Base-by-base conservation (phyloP, 2,888 invertebrate genomes). In the Charanyca ferruginea region DNA sequence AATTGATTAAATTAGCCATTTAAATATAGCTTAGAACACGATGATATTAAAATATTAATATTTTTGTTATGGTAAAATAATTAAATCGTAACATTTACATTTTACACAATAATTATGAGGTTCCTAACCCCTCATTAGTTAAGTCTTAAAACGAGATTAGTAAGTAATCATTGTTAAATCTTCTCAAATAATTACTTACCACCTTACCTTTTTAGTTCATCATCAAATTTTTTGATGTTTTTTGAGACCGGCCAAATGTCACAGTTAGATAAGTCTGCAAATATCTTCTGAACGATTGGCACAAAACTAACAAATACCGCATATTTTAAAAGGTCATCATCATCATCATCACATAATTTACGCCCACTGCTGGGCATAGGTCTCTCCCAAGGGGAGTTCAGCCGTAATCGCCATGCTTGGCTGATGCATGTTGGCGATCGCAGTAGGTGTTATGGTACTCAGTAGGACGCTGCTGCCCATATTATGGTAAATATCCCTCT, bases 1-100 rank as follows among this genome's bases (percentile, higher is more conserved):
- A 72, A 64, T 69, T 73, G 73, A 54, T 65, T 69, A 41, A 54
- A 69, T 73, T 73, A 73, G 73, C 28, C 28, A 35, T 72, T 54
- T 32, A 22, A 25, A 48, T 35, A 42, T 48, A 38, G 25, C 28
- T 49, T 22, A 20, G n/a, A 42, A 41, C 22, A 23, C 44, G 16
- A 41, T 49, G n/a, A 41, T 49, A 23, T 38, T 47, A 25, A 11
- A 66, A 25, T 60, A 44, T 23, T 35, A 13, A 44, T 38, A 23
- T 64, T 67, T 38, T 67, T 38, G 60, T 35, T 49, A 42, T 18
- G 2, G 11, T 28, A 11, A 25, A 18, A 16, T 49, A 28, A 70
- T 70, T 49, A 49, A 70, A 44, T 9, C 0, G 8, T 9, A 4
- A 4, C n/a, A 42, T 69, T 66, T 42, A 7, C 9, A 41, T 66